phyloP scores from a whole-genome alignment of 1,140 invertebrate genomes.

The Micrasema minimum region DNA sequence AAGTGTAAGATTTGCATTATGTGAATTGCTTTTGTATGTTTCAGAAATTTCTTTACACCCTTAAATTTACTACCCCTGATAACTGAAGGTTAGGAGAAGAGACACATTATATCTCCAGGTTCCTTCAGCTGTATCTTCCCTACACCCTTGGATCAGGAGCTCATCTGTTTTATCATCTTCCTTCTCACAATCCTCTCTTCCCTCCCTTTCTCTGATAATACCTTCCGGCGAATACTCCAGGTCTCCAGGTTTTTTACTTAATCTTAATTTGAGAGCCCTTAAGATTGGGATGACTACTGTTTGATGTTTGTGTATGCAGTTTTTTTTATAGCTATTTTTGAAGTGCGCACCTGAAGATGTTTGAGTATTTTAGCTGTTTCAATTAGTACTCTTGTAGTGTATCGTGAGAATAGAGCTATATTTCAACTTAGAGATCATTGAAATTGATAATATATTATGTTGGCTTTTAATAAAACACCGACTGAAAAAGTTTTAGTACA shows the following conservation, averaged over 20 bases:
- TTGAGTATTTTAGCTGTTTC: slow-evolving; percentile 9
- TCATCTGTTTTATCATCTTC: slow-evolving; percentile 31
- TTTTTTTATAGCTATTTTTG: slow-evolving; percentile 5
- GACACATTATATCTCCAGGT: slow-evolving; percentile 24
- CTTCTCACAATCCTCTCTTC: slow-evolving; percentile 13
- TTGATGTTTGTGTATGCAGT: not conserved
- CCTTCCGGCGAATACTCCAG: slow-evolving; percentile 12
- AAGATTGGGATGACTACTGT: slow-evolving; percentile 13
- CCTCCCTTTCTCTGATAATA: not conserved
- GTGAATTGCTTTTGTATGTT: no score
- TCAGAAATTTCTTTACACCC: no score
- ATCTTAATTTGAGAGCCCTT: slow-evolving; percentile 4
- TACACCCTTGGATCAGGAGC: slow-evolving; percentile 4
- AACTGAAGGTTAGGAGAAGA: slow-evolving; percentile 15
- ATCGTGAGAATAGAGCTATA: no score
- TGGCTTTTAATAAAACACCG: no score
- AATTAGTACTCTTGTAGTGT: not conserved
- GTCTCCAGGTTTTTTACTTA: slow-evolving; percentile 14
- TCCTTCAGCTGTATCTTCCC: slow-evolving; percentile 18
- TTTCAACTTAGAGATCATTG: no score
- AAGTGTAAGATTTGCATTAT: no score
- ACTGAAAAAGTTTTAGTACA: no score
- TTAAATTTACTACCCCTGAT: slow-evolving; percentile 23
- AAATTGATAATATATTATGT: no score
- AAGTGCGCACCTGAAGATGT: slow-evolving; percentile 11